Percentiles rank a stretch among this genome's conserved stretches.
Evolutionary conservation across 2,113 vertebrate species (phyloP).

Genomic region (Leptobrachium ailaonicum): DNA sequence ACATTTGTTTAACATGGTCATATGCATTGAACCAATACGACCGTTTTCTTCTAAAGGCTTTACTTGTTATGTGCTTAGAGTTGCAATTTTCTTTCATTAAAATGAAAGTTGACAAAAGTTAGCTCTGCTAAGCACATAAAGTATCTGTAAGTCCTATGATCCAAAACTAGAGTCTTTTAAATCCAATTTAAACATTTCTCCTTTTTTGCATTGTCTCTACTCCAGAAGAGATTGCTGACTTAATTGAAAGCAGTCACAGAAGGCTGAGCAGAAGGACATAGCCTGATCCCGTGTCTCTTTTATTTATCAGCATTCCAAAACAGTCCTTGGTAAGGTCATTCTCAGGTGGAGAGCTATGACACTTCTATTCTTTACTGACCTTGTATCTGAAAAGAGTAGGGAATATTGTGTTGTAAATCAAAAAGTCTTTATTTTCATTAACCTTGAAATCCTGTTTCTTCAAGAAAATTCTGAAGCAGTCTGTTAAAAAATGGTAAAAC

Average conservation of each 20-base stretch:
- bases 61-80: background rate
- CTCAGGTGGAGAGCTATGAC: background rate
- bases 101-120: slow-evolving; percentile 5
- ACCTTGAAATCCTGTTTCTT: slow-evolving; percentile 18
- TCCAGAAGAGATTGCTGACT: slow-evolving; percentile 17
- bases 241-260: slow-evolving; percentile 40
- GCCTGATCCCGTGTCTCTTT: slow-evolving; percentile 25
- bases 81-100: slow-evolving; percentile 23
- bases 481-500: background rate
- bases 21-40: background rate
- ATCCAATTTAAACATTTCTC: slow-evolving; percentile 26
- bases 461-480: background rate
- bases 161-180: slow-evolving; percentile 11
- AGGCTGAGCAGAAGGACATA: slow-evolving; percentile 28
- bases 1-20: background rate
- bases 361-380: background rate
- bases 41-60: background rate
- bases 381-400: background rate
- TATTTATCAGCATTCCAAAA: slow-evolving; percentile 32
- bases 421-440: background rate
- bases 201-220: slow-evolving; percentile 4
- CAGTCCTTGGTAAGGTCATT: slow-evolving; percentile 28
- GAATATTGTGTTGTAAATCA: background rate
- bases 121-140: background rate
- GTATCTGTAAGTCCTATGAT: slow-evolving; percentile 12